phyloP scores from a whole-genome alignment of 2,888 invertebrate species.

The Parthenolecanium corni region DNA sequence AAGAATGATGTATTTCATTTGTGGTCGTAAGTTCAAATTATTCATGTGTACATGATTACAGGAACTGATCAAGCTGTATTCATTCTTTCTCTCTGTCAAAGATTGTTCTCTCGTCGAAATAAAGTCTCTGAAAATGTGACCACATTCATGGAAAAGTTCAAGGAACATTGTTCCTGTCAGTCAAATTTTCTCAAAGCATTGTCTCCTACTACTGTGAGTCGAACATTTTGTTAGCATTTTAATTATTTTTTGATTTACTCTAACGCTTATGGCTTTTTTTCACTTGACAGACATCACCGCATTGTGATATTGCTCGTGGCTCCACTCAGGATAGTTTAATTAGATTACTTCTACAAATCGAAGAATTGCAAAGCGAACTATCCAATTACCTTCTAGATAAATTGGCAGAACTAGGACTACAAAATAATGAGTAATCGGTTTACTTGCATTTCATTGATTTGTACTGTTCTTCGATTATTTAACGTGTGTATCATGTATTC shows the following conservation, averaged over 20 bases:
- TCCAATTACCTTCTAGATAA: slow-evolving; percentile 50
- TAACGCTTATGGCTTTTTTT: background rate
- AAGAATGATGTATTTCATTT: background rate
- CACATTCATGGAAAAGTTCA: slow-evolving; percentile 32
- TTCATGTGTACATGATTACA: background rate
- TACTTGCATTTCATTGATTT: no score
- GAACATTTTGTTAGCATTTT: background rate
- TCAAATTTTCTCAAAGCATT: slow-evolving; percentile 38
- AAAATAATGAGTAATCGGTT: slow-evolving; percentile 37
- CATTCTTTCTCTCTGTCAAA: slow-evolving; percentile 30
- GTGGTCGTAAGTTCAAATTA: background rate
- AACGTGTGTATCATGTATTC: background rate
- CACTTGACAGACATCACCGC: slow-evolving; percentile 4
- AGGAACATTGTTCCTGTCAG: slow-evolving; percentile 36
- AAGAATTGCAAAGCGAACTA: slow-evolving; percentile 48
- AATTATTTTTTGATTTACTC: background rate
- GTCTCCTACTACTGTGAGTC: slow-evolving; percentile 37
- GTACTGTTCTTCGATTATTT: slow-evolving; percentile 1
- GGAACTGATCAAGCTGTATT: slow-evolving; percentile 33
- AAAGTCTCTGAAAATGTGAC: slow-evolving; percentile 16
- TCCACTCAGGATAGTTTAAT: slow-evolving; percentile 46
- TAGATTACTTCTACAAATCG: slow-evolving; percentile 51
- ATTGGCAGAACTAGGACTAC: slow-evolving; percentile 47
- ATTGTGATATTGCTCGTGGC: slow-evolving; percentile 32
- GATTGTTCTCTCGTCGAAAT: slow-evolving; percentile 6